Conservation (phyloP, 1,140 invertebrate genomes). For the Brachionus rubens region DNA sequence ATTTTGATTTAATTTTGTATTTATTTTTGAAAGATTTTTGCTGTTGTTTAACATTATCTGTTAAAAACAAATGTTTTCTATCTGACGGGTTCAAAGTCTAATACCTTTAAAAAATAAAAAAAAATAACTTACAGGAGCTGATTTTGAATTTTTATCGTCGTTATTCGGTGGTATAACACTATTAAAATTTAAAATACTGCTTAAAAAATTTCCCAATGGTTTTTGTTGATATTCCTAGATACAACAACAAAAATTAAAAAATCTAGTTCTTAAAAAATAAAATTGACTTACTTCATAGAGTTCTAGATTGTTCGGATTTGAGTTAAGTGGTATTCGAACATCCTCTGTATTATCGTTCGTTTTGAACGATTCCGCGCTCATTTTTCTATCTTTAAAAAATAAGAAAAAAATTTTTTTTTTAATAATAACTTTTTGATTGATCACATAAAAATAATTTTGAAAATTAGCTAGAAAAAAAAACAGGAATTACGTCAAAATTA, state of each 20-base stretch:
- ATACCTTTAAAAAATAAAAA: not conserved
- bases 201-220: slow-evolving; percentile 34
- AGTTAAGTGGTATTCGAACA: not conserved
- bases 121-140: not conserved
- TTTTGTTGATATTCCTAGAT: slow-evolving; percentile 14
- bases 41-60: too few relatives aligned
- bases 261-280: not conserved
- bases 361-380: too few relatives aligned
- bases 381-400: too few relatives aligned
- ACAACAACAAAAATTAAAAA: not conserved
- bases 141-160: not conserved
- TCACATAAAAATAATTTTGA: too few relatives aligned
- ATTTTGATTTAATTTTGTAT: too few relatives aligned
- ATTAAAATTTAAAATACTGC: slow-evolving; percentile 38
- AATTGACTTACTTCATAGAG: slow-evolving; percentile 13
- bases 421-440: too few relatives aligned
- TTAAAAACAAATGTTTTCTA: too few relatives aligned
- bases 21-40: too few relatives aligned
- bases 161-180: slow-evolving; percentile 37
- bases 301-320: slow-evolving; percentile 27
- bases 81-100: too few relatives aligned
- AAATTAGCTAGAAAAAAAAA: too few relatives aligned
- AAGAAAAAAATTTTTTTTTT: too few relatives aligned
- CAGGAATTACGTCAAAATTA: too few relatives aligned
- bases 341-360: not conserved